Base-by-base conservation (phyloP, 2,113 vertebrate genomes). In the Pterocles orientalis region DNA sequence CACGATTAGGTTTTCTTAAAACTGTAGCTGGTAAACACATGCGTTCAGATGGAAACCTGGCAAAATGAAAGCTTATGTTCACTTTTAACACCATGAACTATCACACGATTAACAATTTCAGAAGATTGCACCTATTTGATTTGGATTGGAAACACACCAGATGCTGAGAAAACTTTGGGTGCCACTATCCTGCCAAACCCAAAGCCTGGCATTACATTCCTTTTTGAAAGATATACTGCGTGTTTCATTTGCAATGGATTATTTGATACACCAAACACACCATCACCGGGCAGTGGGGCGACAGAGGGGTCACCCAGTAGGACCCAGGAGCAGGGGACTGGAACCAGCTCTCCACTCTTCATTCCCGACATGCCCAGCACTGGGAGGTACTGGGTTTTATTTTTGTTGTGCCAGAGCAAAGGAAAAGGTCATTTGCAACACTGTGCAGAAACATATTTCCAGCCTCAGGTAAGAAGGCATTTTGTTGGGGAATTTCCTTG, bases 271-370 rank as follows among this genome's bases (percentile, higher is more conserved):
- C 36, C 43, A 58, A 73, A 71, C 19, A 25, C 7, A 41, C 7
- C n/a, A 62, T 18, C 56, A 51, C 8, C 0, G 0, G 28, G 11
- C 4, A 1, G 31, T 70, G 21, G 12, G 10, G 19, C 2, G 2
- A 66, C 17, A 50, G 45, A 60, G 15, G 3, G 25, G 41, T 69
- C 62, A 70, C 23, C 50, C 34, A 1, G 0, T 10, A 33, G 36
- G 28, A 54, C 45, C 9, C 4, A 4, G 18, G 8, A 39, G 8
- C 0, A 2, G 31, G 43, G 8, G 10, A 60, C 29, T 45, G 18
- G 33, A 78, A 45, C n/a, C 36, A 91, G 70, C 12, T 29, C 51
- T 70, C 47, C 0, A 2, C 19, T 90, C 72, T 50, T 58, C 41
- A 26, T 60, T 86, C 48, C 78, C 33, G 21, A 29, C 0, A 0